Evolutionary conservation across 2,113 vertebrate species (phyloP), one percentile per base, ranked within the genome.

Genomic region (Dromaius novaehollandiae): DNA sequence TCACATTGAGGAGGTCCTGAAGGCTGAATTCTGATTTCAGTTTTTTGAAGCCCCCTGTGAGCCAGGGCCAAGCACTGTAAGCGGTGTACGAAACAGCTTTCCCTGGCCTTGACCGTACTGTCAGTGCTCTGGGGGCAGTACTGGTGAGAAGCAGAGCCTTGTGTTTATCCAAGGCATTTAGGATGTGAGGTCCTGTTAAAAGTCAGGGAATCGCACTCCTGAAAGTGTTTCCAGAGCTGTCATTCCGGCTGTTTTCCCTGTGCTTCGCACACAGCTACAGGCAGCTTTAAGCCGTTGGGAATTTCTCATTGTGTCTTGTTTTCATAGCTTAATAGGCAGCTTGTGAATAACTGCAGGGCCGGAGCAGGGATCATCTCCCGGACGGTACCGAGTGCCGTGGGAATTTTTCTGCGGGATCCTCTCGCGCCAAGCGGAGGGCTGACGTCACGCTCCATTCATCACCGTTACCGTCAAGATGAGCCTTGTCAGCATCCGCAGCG

Each of bases 371-470:
- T 66, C 36, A n/a, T 13, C 36, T 60, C 79, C 79, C 0, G 1
- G 21, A 42, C 0, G 16, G 30, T 21, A 44, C 66, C 79, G 21
- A 0, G 30, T 9, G 51, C 61, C 1, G 14, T 3, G 13, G 66
- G 88, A 56, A 36, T 30, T 53, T 50, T 60, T 18, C 21, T 28
- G 18, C 17, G 80, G 66, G 84, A 48, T 75, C 3, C 81, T 89
- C 88, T 55, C 61, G 46, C 77, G 89, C 38, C 25, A 19, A 65
- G 56, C 68, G 70, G 16, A 32, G 73, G 73, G 42, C 93, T 93
- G 94, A 92, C 75, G 53, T 80, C 82, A 82, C 58, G 9, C 19
- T 46, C 91, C 94, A 77, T 89, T 89, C 65, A 53, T 96, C 96
- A 77, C 53, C 83, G 7, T 32, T 9, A 93, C 96, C 13, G 4